Evolutionary conservation across 2,888 invertebrate genomes (phyloP).

Genomic region (Helleia helle): DNA sequence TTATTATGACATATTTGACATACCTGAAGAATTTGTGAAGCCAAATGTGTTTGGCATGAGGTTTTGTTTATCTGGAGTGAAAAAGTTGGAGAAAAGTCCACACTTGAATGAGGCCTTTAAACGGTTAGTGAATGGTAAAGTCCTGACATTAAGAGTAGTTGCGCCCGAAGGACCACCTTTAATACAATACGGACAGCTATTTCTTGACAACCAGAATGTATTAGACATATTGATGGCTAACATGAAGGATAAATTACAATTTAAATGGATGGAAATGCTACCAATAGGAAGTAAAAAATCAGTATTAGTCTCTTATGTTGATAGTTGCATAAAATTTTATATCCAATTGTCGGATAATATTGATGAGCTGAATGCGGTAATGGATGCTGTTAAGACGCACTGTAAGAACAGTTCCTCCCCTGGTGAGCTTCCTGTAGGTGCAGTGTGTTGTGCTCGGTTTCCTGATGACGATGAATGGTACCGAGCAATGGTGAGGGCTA

Average conservation of each 20-base stretch:
- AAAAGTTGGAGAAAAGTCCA: conserved; percentile 73
- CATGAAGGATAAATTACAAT: conserved; percentile 54
- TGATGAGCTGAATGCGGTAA: conserved; percentile 76
- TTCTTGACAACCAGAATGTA: conserved; percentile 73
- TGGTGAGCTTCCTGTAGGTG: conserved; percentile 68
- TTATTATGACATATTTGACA: conserved; percentile 81
- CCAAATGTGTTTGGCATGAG: conserved; percentile 84
- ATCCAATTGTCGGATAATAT: conserved; percentile 79
- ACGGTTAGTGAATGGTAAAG: conserved; percentile 76
- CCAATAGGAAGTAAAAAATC: conserved; percentile 51
- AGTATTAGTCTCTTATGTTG: conserved; percentile 77
- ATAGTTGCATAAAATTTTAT: conserved; percentile 82
- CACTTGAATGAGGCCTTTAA: conserved; percentile 81
- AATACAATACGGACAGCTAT: conserved; percentile 83
- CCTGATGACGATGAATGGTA: conserved; percentile 91
- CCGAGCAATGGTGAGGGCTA: conserved; percentile 83
- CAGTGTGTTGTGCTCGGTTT: conserved; percentile 87
- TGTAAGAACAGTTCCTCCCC: conserved; percentile 68
- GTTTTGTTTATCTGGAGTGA: conserved; percentile 81
- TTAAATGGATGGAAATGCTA: conserved; percentile 50
- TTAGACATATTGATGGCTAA: conserved; percentile 68
- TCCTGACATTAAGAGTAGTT: conserved; percentile 78
- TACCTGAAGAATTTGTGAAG: conserved; percentile 81
- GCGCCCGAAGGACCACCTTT: conserved; percentile 80
- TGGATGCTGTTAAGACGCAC: conserved; percentile 77